phyloP scores from a whole-genome alignment of 2,113 vertebrate genomes.

The Opisthocomus hoazin region DNA sequence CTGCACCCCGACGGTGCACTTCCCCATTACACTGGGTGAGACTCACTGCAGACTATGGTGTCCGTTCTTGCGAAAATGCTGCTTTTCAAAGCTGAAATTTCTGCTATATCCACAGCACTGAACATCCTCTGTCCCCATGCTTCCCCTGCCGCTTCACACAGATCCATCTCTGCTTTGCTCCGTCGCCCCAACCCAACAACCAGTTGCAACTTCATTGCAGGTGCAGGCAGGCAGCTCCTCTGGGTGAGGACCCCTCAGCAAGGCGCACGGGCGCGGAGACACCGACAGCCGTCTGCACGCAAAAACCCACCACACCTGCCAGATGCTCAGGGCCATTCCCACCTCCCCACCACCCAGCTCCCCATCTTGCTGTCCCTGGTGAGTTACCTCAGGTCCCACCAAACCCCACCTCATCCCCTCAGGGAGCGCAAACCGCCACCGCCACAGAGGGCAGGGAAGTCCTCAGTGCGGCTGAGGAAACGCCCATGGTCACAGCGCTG shows the following conservation, averaged over 20 bases:
- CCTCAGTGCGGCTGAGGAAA: background rate
- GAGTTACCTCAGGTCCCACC: background rate
- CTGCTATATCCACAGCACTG: background rate
- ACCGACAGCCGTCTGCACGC: background rate
- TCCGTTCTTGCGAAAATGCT: background rate
- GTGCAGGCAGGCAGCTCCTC: background rate
- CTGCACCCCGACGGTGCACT: background rate
- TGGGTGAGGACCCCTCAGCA: background rate
- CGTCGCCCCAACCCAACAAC: background rate
- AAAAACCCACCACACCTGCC: background rate
- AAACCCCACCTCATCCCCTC: background rate
- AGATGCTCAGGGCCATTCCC: background rate
- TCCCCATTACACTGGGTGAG: background rate
- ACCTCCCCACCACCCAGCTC: background rate
- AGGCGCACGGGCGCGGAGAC: background rate
- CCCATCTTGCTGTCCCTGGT: background rate
- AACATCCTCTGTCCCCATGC: background rate
- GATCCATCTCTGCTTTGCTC: background rate
- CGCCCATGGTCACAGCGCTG: background rate
- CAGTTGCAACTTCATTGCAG: background rate
- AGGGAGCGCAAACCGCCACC: fast-evolving
- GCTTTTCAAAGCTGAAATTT: background rate
- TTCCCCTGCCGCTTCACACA: background rate
- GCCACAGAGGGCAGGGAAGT: fast-evolving
- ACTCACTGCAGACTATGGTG: background rate